phyloP scores from a whole-genome alignment of 2,113 vertebrate species.

The Pterophyllum scalare region DNA sequence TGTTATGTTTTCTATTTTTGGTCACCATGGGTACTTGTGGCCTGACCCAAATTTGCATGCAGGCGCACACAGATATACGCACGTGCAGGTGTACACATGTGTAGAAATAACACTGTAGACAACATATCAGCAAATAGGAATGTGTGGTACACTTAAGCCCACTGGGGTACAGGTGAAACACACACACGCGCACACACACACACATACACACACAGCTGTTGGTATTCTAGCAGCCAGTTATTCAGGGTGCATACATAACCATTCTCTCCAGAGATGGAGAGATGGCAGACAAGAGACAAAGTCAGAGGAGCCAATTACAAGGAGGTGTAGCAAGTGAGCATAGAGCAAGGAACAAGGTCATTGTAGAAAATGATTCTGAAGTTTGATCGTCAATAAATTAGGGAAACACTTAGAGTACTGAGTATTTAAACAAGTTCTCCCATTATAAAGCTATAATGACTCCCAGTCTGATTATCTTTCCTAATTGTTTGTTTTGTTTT shows the following conservation, averaged over 20 bases:
- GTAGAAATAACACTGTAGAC: conserved; percentile 60
- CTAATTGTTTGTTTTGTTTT: conserved; percentile 31
- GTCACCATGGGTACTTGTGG: conserved; percentile 54
- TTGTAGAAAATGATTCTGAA: not conserved
- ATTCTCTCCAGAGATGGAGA: not conserved
- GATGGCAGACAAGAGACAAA: not conserved
- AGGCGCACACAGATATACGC: conserved; percentile 46
- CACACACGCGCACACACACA: not conserved
- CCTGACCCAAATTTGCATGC: conserved; percentile 53
- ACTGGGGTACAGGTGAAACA: conserved; percentile 12
- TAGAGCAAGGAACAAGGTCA: not conserved
- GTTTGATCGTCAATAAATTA: not conserved
- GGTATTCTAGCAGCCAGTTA: conserved; percentile 46
- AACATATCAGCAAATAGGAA: conserved; percentile 29
- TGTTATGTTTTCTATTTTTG: conserved; percentile 43
- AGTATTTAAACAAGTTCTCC: conserved; percentile 32
- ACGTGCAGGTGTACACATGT: conserved; percentile 46
- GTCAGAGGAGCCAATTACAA: not conserved
- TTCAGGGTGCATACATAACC: conserved; percentile 40
- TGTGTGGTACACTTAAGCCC: conserved; percentile 10
- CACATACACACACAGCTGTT: conserved; percentile 11
- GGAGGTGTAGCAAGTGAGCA: not conserved
- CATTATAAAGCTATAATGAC: conserved; percentile 61
- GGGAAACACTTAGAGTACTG: not conserved
- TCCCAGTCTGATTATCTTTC: conserved; percentile 26